Conservation (phyloP, 1,140 invertebrate genomes). For the Dermatophagoides farinae region DNA sequence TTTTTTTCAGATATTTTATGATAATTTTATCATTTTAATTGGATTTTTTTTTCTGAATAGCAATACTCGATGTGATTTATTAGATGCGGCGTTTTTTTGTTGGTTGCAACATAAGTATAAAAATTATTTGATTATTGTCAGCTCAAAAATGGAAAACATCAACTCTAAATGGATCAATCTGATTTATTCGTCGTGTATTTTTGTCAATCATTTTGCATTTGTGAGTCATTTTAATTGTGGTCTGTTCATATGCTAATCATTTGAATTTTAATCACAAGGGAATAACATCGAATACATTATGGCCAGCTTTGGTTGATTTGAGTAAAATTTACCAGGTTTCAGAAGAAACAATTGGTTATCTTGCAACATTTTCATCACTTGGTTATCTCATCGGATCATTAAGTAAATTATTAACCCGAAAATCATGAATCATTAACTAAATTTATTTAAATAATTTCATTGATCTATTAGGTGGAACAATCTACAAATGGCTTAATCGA, state of each 20-base stretch:
- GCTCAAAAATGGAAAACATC: too few relatives aligned
- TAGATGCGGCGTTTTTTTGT: too few relatives aligned
- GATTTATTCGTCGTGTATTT: not conserved
- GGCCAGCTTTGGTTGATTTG: constrained; percentile 1
- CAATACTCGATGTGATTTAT: too few relatives aligned
- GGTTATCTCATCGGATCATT: constrained; percentile 7
- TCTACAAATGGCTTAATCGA: constrained; percentile 10
- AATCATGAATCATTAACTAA: not conserved
- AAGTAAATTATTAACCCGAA: too few relatives aligned
- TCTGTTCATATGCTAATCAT: too few relatives aligned
- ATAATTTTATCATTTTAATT: too few relatives aligned
- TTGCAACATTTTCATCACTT: not conserved
- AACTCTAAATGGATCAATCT: not conserved
- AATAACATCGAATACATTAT: not conserved
- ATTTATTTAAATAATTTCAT: not conserved
- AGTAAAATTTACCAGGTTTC: constrained; percentile 5
- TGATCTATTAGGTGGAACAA: not conserved
- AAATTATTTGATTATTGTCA: too few relatives aligned
- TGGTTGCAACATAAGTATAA: too few relatives aligned
- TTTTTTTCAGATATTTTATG: too few relatives aligned
- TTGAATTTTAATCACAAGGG: too few relatives aligned
- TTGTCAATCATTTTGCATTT: constrained; percentile 9
- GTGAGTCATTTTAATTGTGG: not conserved
- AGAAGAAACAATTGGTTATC: not conserved
- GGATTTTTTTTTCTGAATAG: too few relatives aligned